Evolutionary conservation across 2,797 vertebrate genomes (phyloP).

Genomic region (Fratercula arctica): DNA sequence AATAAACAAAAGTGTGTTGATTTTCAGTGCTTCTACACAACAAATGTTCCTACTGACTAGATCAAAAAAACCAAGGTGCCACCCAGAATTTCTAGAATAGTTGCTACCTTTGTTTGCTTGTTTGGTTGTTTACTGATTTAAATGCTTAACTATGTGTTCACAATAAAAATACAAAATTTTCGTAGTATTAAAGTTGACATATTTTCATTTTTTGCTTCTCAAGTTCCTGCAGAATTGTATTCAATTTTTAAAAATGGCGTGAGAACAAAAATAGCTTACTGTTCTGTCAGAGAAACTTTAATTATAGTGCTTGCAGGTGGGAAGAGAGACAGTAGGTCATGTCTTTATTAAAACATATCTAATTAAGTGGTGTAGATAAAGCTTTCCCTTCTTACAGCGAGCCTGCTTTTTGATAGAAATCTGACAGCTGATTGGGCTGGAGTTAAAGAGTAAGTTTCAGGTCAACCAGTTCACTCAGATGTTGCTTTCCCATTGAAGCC

Average conservation of each 20-base stretch:
- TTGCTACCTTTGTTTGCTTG: neutral
- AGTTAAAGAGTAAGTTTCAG: conserved; percentile 24
- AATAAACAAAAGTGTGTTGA: neutral
- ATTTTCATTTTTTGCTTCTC: neutral
- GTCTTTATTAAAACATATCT: conserved; percentile 36
- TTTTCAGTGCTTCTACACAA: neutral
- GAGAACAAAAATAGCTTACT: neutral
- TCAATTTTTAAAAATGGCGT: neutral
- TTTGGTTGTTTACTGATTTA: neutral
- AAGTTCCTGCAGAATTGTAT: neutral
- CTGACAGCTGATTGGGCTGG: neutral
- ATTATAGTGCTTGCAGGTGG: conserved; percentile 45
- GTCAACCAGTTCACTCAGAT: neutral
- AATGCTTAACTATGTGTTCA: neutral
- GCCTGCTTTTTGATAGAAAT: conserved; percentile 54
- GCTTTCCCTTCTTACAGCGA: neutral
- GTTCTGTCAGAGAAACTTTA: conserved; percentile 36
- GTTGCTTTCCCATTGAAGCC: conserved; percentile 14
- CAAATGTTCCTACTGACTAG: neutral
- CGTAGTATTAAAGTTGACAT: neutral
- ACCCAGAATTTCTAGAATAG: neutral
- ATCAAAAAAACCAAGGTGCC: neutral
- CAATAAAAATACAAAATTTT: neutral
- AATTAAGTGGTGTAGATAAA: conserved; percentile 30
- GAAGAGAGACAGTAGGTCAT: conserved; percentile 44